These are phyloP conservation scores for Amazona vittata DNA, from an alignment of 2,113 vertebrate genomes.

Conservation along the genomic window DNA sequence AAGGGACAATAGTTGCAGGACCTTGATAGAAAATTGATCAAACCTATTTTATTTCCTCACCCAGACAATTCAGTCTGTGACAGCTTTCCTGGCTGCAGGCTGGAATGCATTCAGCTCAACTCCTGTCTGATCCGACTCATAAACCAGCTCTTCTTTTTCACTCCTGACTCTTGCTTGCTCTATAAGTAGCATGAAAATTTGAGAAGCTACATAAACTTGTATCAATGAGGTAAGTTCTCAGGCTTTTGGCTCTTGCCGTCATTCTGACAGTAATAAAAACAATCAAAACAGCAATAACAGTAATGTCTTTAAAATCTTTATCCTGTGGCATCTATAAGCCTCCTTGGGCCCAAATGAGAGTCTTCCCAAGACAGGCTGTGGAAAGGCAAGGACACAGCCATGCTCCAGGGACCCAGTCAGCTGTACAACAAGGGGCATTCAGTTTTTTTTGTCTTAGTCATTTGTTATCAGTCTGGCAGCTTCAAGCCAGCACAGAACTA, in stretches of 20 bases:
- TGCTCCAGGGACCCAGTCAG: not conserved
- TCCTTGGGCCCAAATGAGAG: not conserved
- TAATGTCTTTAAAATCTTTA: not conserved
- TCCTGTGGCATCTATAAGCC: not conserved
- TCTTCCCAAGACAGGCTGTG: accelerated
- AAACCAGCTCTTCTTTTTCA: not conserved
- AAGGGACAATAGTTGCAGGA: not conserved
- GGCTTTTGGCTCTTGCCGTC: not conserved
- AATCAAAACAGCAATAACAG: not conserved
- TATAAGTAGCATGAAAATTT: not conserved
- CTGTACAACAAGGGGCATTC: not conserved
- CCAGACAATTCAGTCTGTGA: not conserved
- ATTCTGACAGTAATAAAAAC: not conserved
- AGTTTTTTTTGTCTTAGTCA: not conserved
- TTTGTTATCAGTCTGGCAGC: not conserved
- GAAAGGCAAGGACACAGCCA: not conserved
- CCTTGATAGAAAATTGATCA: not conserved
- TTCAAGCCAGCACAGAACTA: not conserved
- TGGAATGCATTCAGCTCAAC: not conserved
- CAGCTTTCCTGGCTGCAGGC: not conserved
- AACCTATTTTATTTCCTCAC: not conserved
- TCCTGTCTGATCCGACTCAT: not conserved
- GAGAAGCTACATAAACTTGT: not conserved
- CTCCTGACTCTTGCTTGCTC: not conserved
- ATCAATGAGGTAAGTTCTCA: not conserved